phyloP scores from a whole-genome alignment of 2,797 vertebrate species.

The Tokudaia tokunoshimensis region DNA sequence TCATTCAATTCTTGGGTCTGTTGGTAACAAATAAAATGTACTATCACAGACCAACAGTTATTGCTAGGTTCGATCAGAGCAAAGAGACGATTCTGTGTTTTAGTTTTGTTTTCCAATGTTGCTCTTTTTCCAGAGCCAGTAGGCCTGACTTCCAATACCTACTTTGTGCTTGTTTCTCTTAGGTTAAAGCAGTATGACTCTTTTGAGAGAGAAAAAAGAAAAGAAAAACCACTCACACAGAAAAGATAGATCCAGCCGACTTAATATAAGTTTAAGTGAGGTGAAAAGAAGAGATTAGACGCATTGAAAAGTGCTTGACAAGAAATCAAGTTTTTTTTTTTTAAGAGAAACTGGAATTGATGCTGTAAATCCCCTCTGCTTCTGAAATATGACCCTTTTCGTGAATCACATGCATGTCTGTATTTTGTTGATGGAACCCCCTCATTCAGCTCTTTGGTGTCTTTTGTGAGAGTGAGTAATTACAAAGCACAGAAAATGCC shows the following conservation, averaged over 20 bases:
- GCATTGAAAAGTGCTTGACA: background rate
- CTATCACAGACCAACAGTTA: background rate
- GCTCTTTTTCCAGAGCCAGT: background rate
- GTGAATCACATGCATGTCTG: background rate
- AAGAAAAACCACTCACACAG: background rate
- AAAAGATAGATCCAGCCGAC: background rate
- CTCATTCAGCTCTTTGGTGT: conserved; percentile 70
- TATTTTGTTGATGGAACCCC: conserved; percentile 60
- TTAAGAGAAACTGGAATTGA: background rate
- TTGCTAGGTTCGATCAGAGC: background rate
- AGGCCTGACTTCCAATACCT: background rate
- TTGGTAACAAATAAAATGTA: background rate
- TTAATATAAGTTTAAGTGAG: background rate
- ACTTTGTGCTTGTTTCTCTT: background rate
- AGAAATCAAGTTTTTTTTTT: background rate
- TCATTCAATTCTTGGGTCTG: background rate
- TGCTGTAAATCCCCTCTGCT: background rate
- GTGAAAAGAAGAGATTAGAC: background rate
- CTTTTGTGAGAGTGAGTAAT: conserved; percentile 78
- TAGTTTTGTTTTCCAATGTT: background rate
- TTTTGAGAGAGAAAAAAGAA: background rate
- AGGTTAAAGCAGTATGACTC: background rate
- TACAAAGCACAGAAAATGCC: conserved; percentile 83
- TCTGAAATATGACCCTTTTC: conserved; percentile 44
- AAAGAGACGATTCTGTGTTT: background rate